phyloP scores from a whole-genome alignment of 2,888 invertebrate genomes.

The Margaritifera margaritifera region DNA sequence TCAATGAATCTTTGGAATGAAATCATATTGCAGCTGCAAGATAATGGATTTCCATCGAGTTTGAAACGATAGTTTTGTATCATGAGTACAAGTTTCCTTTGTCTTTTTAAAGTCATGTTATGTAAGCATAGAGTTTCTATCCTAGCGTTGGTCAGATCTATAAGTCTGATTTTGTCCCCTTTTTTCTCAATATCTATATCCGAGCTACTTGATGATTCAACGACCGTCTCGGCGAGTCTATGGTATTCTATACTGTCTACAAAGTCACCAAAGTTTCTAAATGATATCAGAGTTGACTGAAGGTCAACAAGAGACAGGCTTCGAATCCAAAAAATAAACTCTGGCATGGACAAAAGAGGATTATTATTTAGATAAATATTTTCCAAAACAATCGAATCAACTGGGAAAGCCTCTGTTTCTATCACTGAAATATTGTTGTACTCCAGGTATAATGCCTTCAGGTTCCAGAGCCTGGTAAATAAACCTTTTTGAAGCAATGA shows the following conservation, averaged over 20 bases:
- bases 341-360: constrained; percentile 11
- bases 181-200: constrained; percentile 11
- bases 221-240: constrained; percentile 7
- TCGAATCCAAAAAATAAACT: constrained; percentile 22
- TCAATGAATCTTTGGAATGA: constrained; percentile 8
- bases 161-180: constrained; percentile 9
- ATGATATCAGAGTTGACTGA: constrained; percentile 11
- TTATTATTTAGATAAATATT: constrained; percentile 1
- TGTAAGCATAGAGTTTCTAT: background rate
- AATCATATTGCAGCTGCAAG: constrained; percentile 20
- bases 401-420: too few relatives aligned
- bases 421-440: too few relatives aligned
- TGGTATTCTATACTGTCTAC: constrained; percentile 7
- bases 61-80: constrained; percentile 17
- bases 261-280: constrained; percentile 14
- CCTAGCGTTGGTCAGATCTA: constrained; percentile 13
- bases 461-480: too few relatives aligned
- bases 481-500: too few relatives aligned
- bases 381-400: too few relatives aligned
- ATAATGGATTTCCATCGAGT: constrained; percentile 12
- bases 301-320: constrained; percentile 11
- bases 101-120: background rate
- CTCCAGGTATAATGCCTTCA: too few relatives aligned
- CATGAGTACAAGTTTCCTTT: constrained; percentile 4
- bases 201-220: constrained; percentile 16